Evolutionary conservation across 2,888 invertebrate species (phyloP).

Genomic region (Aphidoletes aphidimyza): DNA sequence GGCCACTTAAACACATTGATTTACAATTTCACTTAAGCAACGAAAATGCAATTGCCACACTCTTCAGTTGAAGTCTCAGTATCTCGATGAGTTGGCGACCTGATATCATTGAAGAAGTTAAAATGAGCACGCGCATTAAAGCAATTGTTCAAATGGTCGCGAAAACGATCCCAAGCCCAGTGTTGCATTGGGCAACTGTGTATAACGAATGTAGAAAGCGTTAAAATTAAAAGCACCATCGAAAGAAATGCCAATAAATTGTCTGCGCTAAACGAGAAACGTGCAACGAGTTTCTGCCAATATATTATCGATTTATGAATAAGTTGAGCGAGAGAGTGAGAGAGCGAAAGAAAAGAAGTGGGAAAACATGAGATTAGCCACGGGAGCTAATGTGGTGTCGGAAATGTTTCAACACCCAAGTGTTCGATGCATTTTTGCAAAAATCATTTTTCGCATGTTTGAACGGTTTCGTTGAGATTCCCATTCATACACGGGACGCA

Average conservation of each 20-base stretch:
- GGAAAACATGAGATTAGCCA: too few species aligned
- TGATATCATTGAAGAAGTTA: too few species aligned
- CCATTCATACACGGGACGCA: too few species aligned
- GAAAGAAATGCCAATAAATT: slow-evolving; percentile 5
- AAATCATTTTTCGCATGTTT: neutral
- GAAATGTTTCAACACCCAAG: slow-evolving; percentile 25
- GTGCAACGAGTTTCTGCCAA: slow-evolving; percentile 3
- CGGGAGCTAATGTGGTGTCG: slow-evolving; percentile 37
- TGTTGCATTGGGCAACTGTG: too few species aligned
- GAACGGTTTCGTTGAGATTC: too few species aligned
- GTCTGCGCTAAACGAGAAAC: neutral
- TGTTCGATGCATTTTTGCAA: neutral
- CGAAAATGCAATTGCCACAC: neutral
- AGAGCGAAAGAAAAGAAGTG: too few species aligned
- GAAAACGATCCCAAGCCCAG: too few species aligned
- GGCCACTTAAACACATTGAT: neutral
- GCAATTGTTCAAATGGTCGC: too few species aligned
- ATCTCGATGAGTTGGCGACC: too few species aligned
- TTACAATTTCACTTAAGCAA: slow-evolving; percentile 5
- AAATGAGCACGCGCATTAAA: slow-evolving; percentile 6
- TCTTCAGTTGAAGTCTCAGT: too few species aligned
- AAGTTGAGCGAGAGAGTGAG: neutral
- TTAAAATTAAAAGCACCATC: slow-evolving; percentile 8
- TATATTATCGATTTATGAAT: neutral
- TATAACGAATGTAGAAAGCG: too few species aligned